Evolutionary conservation across 2,888 invertebrate genomes (phyloP).

Genomic region (Nysson spinosus): DNA sequence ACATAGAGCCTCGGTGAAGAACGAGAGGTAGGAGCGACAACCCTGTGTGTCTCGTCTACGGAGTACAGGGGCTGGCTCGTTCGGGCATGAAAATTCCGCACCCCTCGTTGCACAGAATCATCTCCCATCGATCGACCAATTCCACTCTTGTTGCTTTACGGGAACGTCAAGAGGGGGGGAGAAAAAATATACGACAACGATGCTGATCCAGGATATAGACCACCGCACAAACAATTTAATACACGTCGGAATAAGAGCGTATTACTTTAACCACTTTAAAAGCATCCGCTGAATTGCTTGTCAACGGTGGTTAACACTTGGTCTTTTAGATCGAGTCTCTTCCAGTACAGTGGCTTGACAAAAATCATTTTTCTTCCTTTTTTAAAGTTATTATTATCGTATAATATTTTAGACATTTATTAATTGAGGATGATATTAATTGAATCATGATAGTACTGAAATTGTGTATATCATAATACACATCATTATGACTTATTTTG

Average conservation of each 20-base stretch:
- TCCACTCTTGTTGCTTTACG: slow-evolving; percentile 46
- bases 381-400: too few species aligned
- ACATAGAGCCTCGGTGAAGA: slow-evolving; percentile 36
- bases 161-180: slow-evolving; percentile 8
- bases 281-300: not conserved
- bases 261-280: not conserved
- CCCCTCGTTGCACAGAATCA: slow-evolving; percentile 65
- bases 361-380: too few species aligned
- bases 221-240: slow-evolving; percentile 43
- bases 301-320: too few species aligned
- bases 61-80: slow-evolving; percentile 65
- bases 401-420: too few species aligned
- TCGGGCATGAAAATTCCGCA: slow-evolving; percentile 69
- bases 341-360: too few species aligned
- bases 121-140: slow-evolving; percentile 61
- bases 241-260: not conserved
- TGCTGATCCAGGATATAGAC: slow-evolving; percentile 13
- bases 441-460: too few species aligned
- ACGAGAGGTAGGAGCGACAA: slow-evolving; percentile 50
- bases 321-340: too few species aligned
- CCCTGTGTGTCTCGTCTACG: slow-evolving; percentile 73
- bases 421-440: too few species aligned
- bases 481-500: too few species aligned
- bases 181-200: slow-evolving; percentile 18
- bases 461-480: too few species aligned